These are phyloP conservation scores for Rousettus leschenaultii DNA, from an alignment of 2,113 vertebrate genomes.

Conservation along the genomic window DNA sequence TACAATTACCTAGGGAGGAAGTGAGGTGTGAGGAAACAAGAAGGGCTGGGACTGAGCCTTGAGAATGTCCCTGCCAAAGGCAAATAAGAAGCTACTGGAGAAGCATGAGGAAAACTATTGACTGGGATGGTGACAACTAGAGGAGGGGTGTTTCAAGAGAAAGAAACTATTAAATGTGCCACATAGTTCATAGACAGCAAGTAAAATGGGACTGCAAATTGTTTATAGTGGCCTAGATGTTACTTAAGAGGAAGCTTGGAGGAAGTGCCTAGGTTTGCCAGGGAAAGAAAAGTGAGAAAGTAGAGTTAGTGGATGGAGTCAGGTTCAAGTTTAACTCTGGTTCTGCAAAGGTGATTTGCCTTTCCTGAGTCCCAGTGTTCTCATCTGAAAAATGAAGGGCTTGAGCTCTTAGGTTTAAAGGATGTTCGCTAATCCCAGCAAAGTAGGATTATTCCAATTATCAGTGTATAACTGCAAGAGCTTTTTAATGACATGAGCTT, in stretches of 20 bases:
- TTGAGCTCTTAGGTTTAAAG: neutral
- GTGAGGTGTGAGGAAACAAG: neutral
- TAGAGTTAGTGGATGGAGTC: neutral
- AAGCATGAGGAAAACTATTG: neutral
- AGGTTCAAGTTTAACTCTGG: neutral
- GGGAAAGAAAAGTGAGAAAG: neutral
- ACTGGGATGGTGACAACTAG: accelerated
- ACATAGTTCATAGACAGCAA: neutral
- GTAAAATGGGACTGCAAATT: neutral
- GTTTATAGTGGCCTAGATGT: neutral
- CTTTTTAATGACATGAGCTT: slow-evolving; percentile 38
- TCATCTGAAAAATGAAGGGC: slow-evolving; percentile 11
- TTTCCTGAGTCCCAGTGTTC: neutral
- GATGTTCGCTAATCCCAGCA: slow-evolving; percentile 12
- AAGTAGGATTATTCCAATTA: slow-evolving; percentile 23
- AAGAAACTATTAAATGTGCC: neutral
- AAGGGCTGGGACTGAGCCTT: neutral
- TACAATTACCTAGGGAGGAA: neutral
- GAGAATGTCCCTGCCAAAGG: neutral
- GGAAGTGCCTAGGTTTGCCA: neutral
- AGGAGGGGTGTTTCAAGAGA: neutral
- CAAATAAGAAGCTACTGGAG: neutral
- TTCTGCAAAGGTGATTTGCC: neutral
- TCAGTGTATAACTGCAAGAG: neutral
- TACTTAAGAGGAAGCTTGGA: neutral